phyloP scores from a whole-genome alignment of 2,113 vertebrate species.

The Acrocephalus kingi region DNA sequence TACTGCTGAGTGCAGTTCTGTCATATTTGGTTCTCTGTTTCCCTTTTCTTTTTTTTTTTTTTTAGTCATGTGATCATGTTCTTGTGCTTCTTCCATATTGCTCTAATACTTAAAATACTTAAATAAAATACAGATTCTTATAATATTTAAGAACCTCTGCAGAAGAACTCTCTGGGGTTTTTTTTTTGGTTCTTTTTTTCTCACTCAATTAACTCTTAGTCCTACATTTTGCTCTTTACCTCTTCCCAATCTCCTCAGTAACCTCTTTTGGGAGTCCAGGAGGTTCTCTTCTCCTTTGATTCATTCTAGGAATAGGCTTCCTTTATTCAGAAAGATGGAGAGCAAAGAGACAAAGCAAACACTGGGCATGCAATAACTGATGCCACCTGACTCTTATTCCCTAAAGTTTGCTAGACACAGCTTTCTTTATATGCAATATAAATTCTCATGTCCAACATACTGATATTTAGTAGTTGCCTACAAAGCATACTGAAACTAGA shows the following conservation, averaged over 20 bases:
- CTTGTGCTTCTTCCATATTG: not conserved
- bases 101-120: not conserved
- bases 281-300: not conserved
- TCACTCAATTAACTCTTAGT: not conserved
- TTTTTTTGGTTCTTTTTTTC: not conserved
- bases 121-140: not conserved
- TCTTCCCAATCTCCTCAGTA: not conserved
- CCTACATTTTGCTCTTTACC: not conserved
- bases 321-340: not conserved
- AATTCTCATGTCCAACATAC: not conserved
- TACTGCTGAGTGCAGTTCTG: not conserved
- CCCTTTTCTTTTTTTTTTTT: not conserved
- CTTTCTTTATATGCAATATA: not conserved
- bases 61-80: not conserved
- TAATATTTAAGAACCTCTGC: not conserved
- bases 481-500: not conserved
- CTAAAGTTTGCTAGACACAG: fast-evolving
- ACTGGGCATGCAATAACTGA: not conserved
- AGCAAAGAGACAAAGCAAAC: not conserved
- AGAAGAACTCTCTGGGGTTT: not conserved
- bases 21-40: not conserved
- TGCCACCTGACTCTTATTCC: not conserved
- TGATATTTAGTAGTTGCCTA: not conserved
- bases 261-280: not conserved
- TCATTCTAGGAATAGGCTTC: not conserved